Base-by-base conservation (phyloP, 2,797 vertebrate species). In the Psittacula derbiana region DNA sequence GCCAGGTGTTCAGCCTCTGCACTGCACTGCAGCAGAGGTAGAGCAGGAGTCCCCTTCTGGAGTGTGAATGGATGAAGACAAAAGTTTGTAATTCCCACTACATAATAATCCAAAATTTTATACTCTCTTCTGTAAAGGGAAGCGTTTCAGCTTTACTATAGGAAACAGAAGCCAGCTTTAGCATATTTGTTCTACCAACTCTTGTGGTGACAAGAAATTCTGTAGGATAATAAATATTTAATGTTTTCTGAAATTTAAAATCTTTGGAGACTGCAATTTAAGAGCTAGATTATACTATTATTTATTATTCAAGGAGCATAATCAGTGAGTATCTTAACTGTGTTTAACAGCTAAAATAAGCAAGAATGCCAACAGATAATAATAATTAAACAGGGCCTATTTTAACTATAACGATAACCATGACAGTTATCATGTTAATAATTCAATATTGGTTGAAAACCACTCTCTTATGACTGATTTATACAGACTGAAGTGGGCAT, bases 371-470 rank as follows among this genome's bases (percentile, higher is more conserved):
- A 82, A 38, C 4, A 64, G 62, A 92, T 93, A 90, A 85, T 47
- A 38, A 52, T 58, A 1, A 47, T 6, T 40, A 92, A 97, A 92
- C 24, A 20, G 55, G 47, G 83, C 21, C 24, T 75, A 31, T 71
- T 88, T 50, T 95, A 92, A 64, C 61, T 90, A 11, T n/a, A 71
- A 79, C 41, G 82, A 61, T 44, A 95, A 88, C 71, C 71, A 91
- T 70, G 88, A 95, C 58, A 94, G 73, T 91, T 79, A 88, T 1
- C 81, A 24, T 12, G 33, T 94, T 96, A 97, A 96, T 95, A 97
- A 97, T 96, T 96, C 92, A 96, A 8, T 50, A 82, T 55, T 94
- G 74, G 60, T 80, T 86, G 92, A 95, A 96, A 97, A 81, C 41
- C 69, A 41, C 52, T 78, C 62, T 85, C 80, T 72, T 61, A 43